Conservation (phyloP, 2,888 invertebrate species). For the Drosophila picticornis region DNA sequence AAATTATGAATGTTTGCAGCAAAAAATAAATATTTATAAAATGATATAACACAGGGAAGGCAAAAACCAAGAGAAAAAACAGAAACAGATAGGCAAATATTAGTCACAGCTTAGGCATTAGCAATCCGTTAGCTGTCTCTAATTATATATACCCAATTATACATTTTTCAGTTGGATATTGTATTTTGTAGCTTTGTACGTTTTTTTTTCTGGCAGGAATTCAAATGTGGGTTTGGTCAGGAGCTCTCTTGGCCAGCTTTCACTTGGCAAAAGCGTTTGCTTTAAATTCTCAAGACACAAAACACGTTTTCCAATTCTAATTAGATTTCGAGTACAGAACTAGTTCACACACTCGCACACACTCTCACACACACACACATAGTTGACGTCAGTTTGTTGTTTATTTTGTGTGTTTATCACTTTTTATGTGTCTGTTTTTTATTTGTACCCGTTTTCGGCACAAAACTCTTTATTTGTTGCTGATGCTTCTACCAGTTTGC, state of each 20-base stretch:
- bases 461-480: slow-evolving; percentile 46
- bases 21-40: slow-evolving; percentile 66
- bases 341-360: slow-evolving; percentile 58
- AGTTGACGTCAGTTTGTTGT: slow-evolving; percentile 33
- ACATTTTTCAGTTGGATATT: neutral
- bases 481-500: slow-evolving; percentile 48
- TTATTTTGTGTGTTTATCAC: slow-evolving; percentile 38
- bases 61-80: neutral
- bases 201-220: slow-evolving; percentile 33
- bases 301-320: slow-evolving; percentile 65
- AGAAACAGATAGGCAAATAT: slow-evolving; percentile 25
- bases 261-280: slow-evolving; percentile 40
- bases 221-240: slow-evolving; percentile 14
- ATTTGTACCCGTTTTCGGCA: slow-evolving; percentile 25
- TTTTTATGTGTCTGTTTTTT: slow-evolving; percentile 5
- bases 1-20: slow-evolving; percentile 37
- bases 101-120: slow-evolving; percentile 17
- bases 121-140: neutral
- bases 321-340: slow-evolving; percentile 70
- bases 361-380: neutral
- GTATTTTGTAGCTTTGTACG: neutral
- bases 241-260: slow-evolving; percentile 38
- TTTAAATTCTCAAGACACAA: slow-evolving; percentile 28
- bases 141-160: neutral
- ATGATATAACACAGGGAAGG: slow-evolving; percentile 50